phyloP scores from a whole-genome alignment of 2,797 vertebrate genomes.

The Odontamblyopus rebecca region DNA sequence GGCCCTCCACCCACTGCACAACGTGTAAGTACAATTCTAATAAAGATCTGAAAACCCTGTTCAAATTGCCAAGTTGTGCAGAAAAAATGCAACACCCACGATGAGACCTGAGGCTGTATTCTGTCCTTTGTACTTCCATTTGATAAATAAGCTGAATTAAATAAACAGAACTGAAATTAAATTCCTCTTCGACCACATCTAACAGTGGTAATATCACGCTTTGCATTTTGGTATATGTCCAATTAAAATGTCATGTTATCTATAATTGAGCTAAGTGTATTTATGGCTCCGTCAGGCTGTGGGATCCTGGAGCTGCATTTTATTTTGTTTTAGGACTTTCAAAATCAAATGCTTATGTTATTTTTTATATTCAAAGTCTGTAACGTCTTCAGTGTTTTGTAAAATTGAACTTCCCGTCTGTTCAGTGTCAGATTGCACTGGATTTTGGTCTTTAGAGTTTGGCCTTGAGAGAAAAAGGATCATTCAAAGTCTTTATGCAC shows the following conservation, averaged over 20 bases:
- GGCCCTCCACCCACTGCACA: no score
- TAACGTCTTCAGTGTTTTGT: not conserved
- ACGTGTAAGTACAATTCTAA: no score
- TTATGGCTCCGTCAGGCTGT: not conserved
- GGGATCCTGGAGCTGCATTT: not conserved
- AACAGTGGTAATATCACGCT: not conserved
- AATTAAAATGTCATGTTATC: not conserved
- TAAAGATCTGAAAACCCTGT: no score
- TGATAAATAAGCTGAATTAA: not conserved
- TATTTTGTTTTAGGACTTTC: not conserved
- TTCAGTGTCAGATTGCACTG: not conserved
- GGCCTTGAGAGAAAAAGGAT: not conserved
- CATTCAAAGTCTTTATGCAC: not conserved
- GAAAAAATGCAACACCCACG: no score
- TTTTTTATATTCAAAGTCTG: not conserved
- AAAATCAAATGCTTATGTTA: not conserved
- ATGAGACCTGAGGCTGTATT: not conserved
- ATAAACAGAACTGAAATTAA: not conserved
- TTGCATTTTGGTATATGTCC: not conserved
- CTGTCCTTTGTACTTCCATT: not conserved
- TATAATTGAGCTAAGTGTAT: conserved; percentile 4
- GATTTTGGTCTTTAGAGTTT: not conserved
- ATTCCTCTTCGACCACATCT: not conserved
- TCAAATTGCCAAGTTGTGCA: not conserved
- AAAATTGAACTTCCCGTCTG: not conserved